These are phyloP conservation scores for Lutjanus erythropterus DNA, from an alignment of 2,113 vertebrate species.

Conservation along the genomic window DNA sequence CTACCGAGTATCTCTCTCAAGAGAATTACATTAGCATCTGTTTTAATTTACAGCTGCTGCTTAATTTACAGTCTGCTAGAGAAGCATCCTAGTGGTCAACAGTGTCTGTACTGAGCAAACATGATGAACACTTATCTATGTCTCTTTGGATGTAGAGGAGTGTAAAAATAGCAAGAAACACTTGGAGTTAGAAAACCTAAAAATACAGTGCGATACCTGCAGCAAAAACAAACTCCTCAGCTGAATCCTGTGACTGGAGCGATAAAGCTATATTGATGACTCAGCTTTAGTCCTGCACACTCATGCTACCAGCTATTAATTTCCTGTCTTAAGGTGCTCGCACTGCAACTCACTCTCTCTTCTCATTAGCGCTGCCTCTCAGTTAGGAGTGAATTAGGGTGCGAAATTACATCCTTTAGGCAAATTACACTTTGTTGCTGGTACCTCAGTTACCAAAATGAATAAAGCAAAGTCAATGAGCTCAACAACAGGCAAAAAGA, in stretches of 20 bases:
- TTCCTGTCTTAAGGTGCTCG: slow-evolving; percentile 22
- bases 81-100: background rate
- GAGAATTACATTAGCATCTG: background rate
- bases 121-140: background rate
- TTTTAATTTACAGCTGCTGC: slow-evolving; percentile 33
- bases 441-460: background rate
- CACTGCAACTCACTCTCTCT: slow-evolving; percentile 3
- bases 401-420: slow-evolving; percentile 9
- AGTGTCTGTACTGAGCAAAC: background rate
- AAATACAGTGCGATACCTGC: background rate
- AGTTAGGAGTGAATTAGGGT: slow-evolving; percentile 39
- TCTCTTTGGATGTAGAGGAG: background rate
- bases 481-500: background rate
- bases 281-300: background rate
- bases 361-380: slow-evolving; percentile 50
- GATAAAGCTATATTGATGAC: background rate
- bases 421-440: background rate
- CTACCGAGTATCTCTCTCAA: background rate
- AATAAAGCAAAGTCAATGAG: background rate
- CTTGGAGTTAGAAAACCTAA: background rate
- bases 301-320: slow-evolving; percentile 37
- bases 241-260: background rate
- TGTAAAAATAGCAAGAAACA: background rate
- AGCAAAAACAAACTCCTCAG: background rate
- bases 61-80: background rate